These are phyloP conservation scores for Chrysopilus asiliformis DNA, from an alignment of 2,888 invertebrate genomes.

Conservation along the genomic window DNA sequence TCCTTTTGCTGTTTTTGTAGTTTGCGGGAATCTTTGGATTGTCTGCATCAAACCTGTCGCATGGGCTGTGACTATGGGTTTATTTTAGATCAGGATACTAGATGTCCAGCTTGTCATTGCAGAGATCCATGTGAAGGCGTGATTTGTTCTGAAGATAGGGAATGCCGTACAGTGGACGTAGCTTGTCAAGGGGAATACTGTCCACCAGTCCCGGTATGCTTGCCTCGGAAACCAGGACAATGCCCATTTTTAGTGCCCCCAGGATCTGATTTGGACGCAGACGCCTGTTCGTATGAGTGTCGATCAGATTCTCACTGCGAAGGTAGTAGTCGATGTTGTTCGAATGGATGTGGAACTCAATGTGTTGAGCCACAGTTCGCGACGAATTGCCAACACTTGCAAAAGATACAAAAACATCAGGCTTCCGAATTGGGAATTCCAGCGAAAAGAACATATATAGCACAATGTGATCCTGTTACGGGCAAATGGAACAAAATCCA, in stretches of 20 bases:
- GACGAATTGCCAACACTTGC: constrained; percentile 59
- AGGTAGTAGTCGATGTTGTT: constrained; percentile 60
- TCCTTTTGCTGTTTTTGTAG: constrained; percentile 20
- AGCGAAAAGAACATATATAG: constrained; percentile 59
- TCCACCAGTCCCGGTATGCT: constrained; percentile 71
- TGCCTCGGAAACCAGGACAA: constrained; percentile 61
- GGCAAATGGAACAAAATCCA: constrained; percentile 60
- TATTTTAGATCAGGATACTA: constrained; percentile 49
- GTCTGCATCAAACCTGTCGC: constrained; percentile 61
- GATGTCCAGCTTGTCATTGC: constrained; percentile 69
- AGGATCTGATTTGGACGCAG: constrained; percentile 40
- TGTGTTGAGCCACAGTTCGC: constrained; percentile 60
- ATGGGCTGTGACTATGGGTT: constrained; percentile 78
- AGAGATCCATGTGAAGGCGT: constrained; percentile 66
- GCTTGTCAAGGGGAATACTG: constrained; percentile 76
- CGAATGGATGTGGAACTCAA: constrained; percentile 76
- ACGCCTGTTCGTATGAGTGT: constrained; percentile 64
- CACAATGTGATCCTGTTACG: constrained; percentile 49
- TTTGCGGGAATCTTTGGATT: constrained; percentile 48
- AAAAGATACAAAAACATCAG: constrained; percentile 42
- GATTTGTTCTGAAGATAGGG: constrained; percentile 49
- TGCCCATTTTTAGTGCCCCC: constrained; percentile 71
- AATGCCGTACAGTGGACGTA: constrained; percentile 71
- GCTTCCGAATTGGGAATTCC: constrained; percentile 61
- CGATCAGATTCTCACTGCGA: constrained; percentile 63